Evolutionary conservation across 2,888 invertebrate species (phyloP).

Genomic region (Rhorus exstirpatorius): DNA sequence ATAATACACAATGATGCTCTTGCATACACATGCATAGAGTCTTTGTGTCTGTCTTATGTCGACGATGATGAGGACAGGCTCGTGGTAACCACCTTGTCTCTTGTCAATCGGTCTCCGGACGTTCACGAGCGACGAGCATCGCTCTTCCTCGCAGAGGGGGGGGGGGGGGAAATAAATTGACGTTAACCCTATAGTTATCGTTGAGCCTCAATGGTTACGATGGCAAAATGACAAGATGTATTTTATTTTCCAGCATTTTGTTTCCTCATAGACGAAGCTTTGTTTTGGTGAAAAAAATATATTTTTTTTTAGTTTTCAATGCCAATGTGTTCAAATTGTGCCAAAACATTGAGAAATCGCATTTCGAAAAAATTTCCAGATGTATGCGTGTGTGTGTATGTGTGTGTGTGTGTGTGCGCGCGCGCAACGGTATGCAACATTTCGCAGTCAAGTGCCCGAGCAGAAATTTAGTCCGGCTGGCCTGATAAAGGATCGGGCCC

Average conservation of each 20-base stretch:
- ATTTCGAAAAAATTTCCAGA: too few relatives aligned
- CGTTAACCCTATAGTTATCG: neutral
- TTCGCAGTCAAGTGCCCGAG: too few relatives aligned
- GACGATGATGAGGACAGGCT: slow-evolving; percentile 45
- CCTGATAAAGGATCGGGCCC: too few relatives aligned
- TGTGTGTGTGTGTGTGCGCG: too few relatives aligned
- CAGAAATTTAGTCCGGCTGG: too few relatives aligned
- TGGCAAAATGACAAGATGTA: neutral
- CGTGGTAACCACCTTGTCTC: slow-evolving; percentile 29
- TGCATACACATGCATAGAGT: neutral
- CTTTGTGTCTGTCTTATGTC: neutral
- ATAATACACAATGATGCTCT: slow-evolving; percentile 54
- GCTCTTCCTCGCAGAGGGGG: neutral
- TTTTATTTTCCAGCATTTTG: neutral
- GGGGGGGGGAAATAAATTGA: neutral
- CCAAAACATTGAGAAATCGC: too few relatives aligned
- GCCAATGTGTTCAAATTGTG: too few relatives aligned
- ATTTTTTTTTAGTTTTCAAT: too few relatives aligned
- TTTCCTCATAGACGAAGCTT: too few relatives aligned
- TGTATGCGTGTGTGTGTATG: too few relatives aligned
- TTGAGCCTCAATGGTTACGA: slow-evolving; percentile 1
- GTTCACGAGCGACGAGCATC: slow-evolving; percentile 1
- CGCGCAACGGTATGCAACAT: too few relatives aligned
- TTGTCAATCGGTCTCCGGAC: slow-evolving; percentile 47
- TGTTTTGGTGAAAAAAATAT: too few relatives aligned